These are phyloP conservation scores for Orchestes rusci DNA, from an alignment of 2,888 invertebrate genomes.

Conservation along the genomic window DNA sequence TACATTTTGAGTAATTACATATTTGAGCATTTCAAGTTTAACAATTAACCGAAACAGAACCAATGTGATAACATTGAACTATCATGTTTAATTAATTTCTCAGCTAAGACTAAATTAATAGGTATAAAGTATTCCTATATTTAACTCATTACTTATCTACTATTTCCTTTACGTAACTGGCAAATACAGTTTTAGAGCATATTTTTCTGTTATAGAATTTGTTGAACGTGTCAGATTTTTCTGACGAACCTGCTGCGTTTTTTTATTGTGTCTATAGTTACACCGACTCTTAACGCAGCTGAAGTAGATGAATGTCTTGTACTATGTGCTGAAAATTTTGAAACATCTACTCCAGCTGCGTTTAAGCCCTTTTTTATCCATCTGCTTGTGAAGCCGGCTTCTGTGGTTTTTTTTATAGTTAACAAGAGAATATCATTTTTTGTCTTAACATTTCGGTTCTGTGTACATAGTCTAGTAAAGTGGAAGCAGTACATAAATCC, in stretches of 20 bases:
- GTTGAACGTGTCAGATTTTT: slow-evolving; percentile 5
- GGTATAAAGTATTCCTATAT: neutral
- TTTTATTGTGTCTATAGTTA: slow-evolving; percentile 3
- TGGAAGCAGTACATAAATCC: slow-evolving; percentile 1
- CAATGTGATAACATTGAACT: too few species aligned
- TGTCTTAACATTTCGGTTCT: neutral
- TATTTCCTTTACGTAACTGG: slow-evolving; percentile 1
- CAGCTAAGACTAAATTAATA: neutral
- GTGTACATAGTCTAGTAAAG: slow-evolving; percentile 2
- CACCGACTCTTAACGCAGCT: neutral
- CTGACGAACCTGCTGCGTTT: slow-evolving; percentile 6
- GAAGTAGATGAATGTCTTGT: slow-evolving; percentile 6
- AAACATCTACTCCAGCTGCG: neutral
- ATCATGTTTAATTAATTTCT: too few species aligned
- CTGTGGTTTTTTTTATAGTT: slow-evolving; percentile 3
- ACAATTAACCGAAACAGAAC: too few species aligned
- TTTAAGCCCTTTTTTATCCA: slow-evolving; percentile 1
- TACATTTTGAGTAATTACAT: too few species aligned
- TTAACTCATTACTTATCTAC: neutral
- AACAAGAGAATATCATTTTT: slow-evolving; percentile 1
- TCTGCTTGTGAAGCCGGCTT: neutral
- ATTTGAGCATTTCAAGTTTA: too few species aligned
- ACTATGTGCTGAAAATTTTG: slow-evolving; percentile 4
- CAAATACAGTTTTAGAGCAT: slow-evolving; percentile 4
- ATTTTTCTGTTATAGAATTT: slow-evolving; percentile 5